These are phyloP conservation scores for Cynodonichthys magdalenae DNA, from an alignment of 2,797 vertebrate species.

Conservation along the genomic window DNA sequence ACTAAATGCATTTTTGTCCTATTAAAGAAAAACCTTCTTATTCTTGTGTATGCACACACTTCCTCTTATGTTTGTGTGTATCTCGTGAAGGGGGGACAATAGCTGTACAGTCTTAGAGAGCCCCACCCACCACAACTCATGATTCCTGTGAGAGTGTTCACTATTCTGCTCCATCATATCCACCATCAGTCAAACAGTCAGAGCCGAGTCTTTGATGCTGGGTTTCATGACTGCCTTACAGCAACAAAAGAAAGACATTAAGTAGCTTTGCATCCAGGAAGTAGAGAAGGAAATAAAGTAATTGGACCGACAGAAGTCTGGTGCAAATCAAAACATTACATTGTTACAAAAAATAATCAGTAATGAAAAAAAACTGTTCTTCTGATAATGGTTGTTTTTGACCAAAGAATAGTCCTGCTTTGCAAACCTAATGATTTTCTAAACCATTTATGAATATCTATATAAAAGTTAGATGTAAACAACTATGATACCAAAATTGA, in stretches of 20 bases:
- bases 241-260: background rate
- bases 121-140: slow-evolving; percentile 66
- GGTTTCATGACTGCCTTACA: slow-evolving; percentile 17
- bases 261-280: slow-evolving; percentile 4
- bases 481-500: background rate
- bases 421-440: slow-evolving; percentile 7
- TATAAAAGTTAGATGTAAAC: slow-evolving; percentile 2
- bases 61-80: slow-evolving; percentile 65
- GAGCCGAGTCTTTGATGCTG: slow-evolving; percentile 31
- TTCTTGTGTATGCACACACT: slow-evolving; percentile 58
- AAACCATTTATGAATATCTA: background rate
- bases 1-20: slow-evolving; percentile 73
- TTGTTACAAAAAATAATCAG: background rate
- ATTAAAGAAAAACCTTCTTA: slow-evolving; percentile 71
- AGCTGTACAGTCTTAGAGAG: slow-evolving; percentile 78
- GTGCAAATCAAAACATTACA: slow-evolving; percentile 11
- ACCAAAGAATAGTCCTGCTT: slow-evolving; percentile 17
- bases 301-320: background rate
- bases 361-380: slow-evolving; percentile 1
- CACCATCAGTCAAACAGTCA: slow-evolving; percentile 19
- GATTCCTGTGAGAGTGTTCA: slow-evolving; percentile 64
- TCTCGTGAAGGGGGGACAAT: slow-evolving; percentile 79
- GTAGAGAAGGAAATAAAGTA: background rate
- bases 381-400: slow-evolving; percentile 1
- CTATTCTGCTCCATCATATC: slow-evolving; percentile 49